phyloP scores from a whole-genome alignment of 2,888 invertebrate genomes.

The Drosophila buzzatii region DNA sequence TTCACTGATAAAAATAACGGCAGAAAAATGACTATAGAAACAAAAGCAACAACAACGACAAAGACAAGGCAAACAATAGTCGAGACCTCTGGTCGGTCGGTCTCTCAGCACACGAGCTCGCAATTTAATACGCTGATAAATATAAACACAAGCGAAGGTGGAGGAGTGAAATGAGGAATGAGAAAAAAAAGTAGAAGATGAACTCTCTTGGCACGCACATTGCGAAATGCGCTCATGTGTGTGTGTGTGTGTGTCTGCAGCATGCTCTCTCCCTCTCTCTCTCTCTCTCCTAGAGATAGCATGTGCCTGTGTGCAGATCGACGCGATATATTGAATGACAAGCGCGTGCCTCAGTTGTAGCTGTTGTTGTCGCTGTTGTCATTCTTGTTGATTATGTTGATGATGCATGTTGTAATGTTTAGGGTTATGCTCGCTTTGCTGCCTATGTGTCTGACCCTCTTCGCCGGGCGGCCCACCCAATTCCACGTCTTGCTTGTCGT shows the following conservation, averaged over 20 bases:
- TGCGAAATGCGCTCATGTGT: constrained; percentile 60
- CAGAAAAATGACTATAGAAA: constrained; percentile 70
- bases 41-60: constrained; percentile 22
- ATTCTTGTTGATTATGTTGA: constrained; percentile 71
- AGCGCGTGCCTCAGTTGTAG: constrained; percentile 51
- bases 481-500: background rate
- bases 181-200: constrained; percentile 52
- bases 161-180: constrained; percentile 18
- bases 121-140: constrained; percentile 80
- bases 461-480: background rate
- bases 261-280: background rate
- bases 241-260: background rate
- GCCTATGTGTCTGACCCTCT: background rate
- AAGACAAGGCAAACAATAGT: constrained; percentile 42
- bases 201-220: constrained; percentile 71
- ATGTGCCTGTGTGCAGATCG: constrained; percentile 48
- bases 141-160: constrained; percentile 56
- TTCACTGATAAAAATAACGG: constrained; percentile 76
- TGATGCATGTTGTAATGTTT: constrained; percentile 80
- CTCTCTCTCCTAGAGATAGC: background rate
- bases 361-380: constrained; percentile 43
- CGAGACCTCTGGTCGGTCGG: constrained; percentile 29
- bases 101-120: constrained; percentile 63
- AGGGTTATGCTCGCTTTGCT: constrained; percentile 66
- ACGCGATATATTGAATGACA: constrained; percentile 76